Base-by-base conservation (phyloP, 2,797 vertebrate genomes). In the Melanitta fusca region DNA sequence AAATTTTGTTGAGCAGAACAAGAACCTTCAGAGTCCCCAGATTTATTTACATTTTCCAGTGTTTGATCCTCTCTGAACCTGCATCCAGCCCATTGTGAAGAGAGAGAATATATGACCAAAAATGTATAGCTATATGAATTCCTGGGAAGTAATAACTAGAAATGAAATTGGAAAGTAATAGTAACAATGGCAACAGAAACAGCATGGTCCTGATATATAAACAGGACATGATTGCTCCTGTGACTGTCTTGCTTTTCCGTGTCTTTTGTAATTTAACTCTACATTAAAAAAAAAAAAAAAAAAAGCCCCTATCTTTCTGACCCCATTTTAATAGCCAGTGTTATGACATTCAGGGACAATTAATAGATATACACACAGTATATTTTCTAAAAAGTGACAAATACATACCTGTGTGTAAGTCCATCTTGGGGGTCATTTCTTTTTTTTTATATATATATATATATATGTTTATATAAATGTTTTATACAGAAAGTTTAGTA, bases 391-490 rank as follows among this genome's bases (percentile, higher is more conserved):
- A 14, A 49, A 91, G 58, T 45, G 68, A 57, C 57, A 88, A 88
- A 89, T 61, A 51, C 4, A 8, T 51, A 70, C 20, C 30, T 79
- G 54, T 60, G 71, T 88, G 64, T 60, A 87, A 93, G 43, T 69
- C 78, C 66, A 84, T 89, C 92, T 41, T 22, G 49, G 71, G 86
- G 83, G 83, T 66, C 11, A 0, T 88, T 96, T 71, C 83, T 91
- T 91, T 91, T 41, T 9, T 13, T 84, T 56, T 85, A 81, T 93
- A 93, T 89, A 95, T 85, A 95, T 95, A 95, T 95, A 94, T 70
- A 93, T 4, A 95, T 47, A 94, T 96, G 93, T 96, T 94, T 96
- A 96, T 96, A 93, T 94, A 61, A 93, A 82, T 94, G 88, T 96
- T 93, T 95, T 96, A 95, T 96, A 95, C 94, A 92, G 85, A 95